Evolutionary conservation across 2,888 invertebrate genomes (phyloP).

Genomic region (Stenodema calcarata): DNA sequence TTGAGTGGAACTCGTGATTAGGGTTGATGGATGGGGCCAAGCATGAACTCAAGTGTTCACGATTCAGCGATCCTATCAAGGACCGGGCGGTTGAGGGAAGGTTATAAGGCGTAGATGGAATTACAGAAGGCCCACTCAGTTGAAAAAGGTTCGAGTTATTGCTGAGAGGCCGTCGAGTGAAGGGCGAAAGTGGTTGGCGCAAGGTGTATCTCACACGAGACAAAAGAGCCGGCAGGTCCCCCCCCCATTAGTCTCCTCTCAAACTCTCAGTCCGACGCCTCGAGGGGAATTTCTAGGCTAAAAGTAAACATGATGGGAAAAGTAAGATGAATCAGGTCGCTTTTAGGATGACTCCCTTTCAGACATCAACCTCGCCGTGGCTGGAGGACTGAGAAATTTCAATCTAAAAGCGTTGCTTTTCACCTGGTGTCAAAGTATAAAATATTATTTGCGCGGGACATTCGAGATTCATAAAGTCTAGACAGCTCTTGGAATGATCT

Average conservation of each 20-base stretch:
- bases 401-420: not conserved
- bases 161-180: not conserved
- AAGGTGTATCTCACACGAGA: constrained; percentile 12
- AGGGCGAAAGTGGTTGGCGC: not conserved
- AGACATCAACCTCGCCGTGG: not conserved
- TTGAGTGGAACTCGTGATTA: too few relatives aligned
- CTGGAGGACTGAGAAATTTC: not conserved
- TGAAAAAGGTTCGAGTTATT: constrained; percentile 6
- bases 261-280: not conserved
- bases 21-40: too few relatives aligned
- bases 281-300: not conserved
- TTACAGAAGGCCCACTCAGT: constrained; percentile 5
- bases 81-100: not conserved
- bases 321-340: not conserved
- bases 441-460: too few relatives aligned
- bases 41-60: too few relatives aligned
- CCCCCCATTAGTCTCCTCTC: not conserved
- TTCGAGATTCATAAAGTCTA: too few relatives aligned
- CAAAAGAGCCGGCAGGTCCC: not conserved
- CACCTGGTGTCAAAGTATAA: not conserved
- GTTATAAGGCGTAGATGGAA: not conserved
- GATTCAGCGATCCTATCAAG: not conserved
- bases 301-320: not conserved
- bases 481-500: too few relatives aligned
- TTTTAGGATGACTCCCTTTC: not conserved